A percentile compares a stretch with the other conserved stretches of the same genome.
Conservation (phyloP, 1,140 invertebrate genomes). For the Rhopalosiphum padi region DNA sequence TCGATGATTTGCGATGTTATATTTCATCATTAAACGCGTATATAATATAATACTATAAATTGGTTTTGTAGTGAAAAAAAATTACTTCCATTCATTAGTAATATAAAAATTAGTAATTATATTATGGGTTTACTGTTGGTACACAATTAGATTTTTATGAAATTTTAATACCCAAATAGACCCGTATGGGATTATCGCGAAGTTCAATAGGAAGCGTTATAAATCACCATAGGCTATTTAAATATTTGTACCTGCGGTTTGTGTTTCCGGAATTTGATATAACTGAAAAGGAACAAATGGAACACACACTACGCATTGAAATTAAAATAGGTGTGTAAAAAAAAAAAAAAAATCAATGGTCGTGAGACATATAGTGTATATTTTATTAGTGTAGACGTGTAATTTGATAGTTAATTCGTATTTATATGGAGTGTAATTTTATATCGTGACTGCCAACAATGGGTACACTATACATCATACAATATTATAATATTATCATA, state of each 20-base stretch:
- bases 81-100: not conserved
- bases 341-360: not conserved
- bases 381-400: not conserved
- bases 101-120: not conserved
- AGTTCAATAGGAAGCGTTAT: constrained; percentile 14
- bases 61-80: not conserved
- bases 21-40: not conserved
- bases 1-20: not conserved
- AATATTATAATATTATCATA: too few species aligned
- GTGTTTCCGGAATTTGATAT: not conserved
- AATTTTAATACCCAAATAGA: not conserved
- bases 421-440: not conserved
- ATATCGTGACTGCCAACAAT: not conserved
- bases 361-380: not conserved
- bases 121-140: not conserved
- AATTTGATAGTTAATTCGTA: not conserved
- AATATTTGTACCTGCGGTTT: not conserved
- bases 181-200: not conserved
- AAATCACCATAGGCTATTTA: not conserved
- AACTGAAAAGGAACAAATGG: not conserved
- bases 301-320: not conserved
- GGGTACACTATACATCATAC: not conserved
- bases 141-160: not conserved
- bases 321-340: not conserved
- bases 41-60: not conserved